A percentile compares a stretch with the other conserved stretches of the same genome.
Conservation (phyloP, 2,797 vertebrate species). For the Basileuterus tristriatus region DNA sequence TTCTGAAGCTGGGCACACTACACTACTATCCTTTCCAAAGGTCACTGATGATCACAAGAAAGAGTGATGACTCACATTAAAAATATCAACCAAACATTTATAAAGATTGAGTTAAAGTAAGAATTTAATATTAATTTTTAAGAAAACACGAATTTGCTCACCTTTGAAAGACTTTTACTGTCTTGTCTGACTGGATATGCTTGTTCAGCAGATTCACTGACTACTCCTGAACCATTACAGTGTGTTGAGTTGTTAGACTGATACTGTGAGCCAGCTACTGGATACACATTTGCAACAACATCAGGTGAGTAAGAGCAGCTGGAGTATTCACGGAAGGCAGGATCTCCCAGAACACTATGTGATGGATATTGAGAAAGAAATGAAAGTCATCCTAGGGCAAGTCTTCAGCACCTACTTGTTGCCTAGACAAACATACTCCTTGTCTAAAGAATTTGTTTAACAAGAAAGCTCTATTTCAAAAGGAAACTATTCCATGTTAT, state of each 20-base stretch:
- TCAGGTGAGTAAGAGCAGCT: conserved; percentile 45
- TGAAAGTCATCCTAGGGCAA: conserved; percentile 1
- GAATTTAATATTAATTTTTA: not conserved
- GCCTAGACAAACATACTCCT: conserved; percentile 40
- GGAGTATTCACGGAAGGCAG: conserved; percentile 42
- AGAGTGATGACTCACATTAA: not conserved
- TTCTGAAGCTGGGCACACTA: not conserved
- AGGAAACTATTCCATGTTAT: not conserved
- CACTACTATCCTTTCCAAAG: not conserved
- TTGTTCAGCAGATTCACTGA: conserved; percentile 35
- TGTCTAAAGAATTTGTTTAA: not conserved
- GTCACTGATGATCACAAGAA: not conserved
- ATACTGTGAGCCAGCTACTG: conserved; percentile 27
- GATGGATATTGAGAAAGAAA: conserved; percentile 56
- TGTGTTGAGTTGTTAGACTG: not conserved
- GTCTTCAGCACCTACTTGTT: conserved; percentile 40
- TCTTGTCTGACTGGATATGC: conserved; percentile 26
- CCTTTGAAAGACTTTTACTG: conserved; percentile 57
- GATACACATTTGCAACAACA: conserved; percentile 43
- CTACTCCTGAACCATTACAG: conserved; percentile 1
- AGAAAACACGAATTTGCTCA: conserved; percentile 3
- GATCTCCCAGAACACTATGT: conserved; percentile 34
- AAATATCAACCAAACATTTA: not conserved
- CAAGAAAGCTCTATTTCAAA: not conserved
- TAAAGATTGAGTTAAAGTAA: not conserved